Evolutionary conservation across 2,113 vertebrate genomes (phyloP).

Genomic region (Paramisgurnus dabryanus): DNA sequence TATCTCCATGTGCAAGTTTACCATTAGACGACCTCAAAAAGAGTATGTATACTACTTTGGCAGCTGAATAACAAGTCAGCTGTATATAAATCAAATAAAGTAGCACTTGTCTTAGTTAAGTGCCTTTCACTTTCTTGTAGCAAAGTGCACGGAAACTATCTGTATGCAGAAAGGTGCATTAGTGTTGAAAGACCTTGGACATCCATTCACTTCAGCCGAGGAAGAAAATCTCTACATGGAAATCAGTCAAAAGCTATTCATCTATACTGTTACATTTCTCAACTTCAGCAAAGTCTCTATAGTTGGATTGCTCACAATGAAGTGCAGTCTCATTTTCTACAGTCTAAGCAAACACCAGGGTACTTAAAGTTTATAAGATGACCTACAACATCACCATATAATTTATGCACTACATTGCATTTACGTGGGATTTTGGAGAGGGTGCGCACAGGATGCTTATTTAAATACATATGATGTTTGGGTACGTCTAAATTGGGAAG

Average conservation of each 20-base stretch:
- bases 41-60: not conserved
- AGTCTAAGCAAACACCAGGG: not conserved
- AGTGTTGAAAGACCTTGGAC: not conserved
- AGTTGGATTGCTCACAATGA: not conserved
- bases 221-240: not conserved
- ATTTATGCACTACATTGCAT: not conserved
- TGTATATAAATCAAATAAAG: not conserved
- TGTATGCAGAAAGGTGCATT: constrained; percentile 7
- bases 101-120: not conserved
- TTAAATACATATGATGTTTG: not conserved
- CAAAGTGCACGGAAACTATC: not conserved
- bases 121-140: constrained; percentile 16
- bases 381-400: not conserved
- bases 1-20: constrained; percentile 21
- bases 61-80: constrained; percentile 22
- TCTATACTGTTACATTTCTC: constrained; percentile 19
- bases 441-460: not conserved
- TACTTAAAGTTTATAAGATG: not conserved
- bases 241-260: not conserved
- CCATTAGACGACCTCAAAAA: not conserved
- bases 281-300: not conserved
- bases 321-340: constrained; percentile 5
- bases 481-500: too few relatives aligned
- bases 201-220: constrained; percentile 5
- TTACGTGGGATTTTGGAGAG: not conserved